A percentile compares a stretch with the other conserved stretches of the same genome.
phyloP scores from a whole-genome alignment of 1,140 invertebrate genomes.

The Acyrthosiphon pisum region DNA sequence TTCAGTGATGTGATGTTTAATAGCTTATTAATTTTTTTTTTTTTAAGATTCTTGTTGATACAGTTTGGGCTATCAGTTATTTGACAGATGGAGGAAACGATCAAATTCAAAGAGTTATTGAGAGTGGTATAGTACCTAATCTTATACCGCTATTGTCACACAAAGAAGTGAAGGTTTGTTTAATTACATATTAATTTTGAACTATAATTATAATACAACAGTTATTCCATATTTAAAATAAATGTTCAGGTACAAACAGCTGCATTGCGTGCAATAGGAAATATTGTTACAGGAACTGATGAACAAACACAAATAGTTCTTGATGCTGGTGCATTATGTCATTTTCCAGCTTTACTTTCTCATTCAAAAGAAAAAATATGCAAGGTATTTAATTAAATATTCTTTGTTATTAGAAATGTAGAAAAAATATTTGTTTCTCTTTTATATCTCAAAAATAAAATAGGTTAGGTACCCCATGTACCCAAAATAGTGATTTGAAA shows the following conservation, averaged over 20 bases:
- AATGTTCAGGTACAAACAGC: conserved; percentile 81
- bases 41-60: conserved; percentile 92
- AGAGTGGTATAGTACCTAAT: conserved; percentile 92
- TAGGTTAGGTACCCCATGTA: neutral
- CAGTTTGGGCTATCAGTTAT: conserved; percentile 99
- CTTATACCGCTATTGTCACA: conserved; percentile 94
- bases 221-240: neutral
- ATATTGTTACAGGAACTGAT: conserved; percentile 98
- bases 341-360: conserved; percentile 87
- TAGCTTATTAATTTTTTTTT: conserved; percentile 61
- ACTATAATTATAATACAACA: neutral
- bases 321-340: conserved; percentile 89
- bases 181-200: neutral
- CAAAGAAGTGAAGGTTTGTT: conserved; percentile 89
- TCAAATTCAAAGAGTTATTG: conserved; percentile 99
- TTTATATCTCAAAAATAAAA: neutral
- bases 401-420: neutral
- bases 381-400: conserved; percentile 64
- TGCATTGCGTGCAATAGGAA: conserved; percentile 94
- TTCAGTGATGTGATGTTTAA: neutral
- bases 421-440: neutral
- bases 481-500: neutral
- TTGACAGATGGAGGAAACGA: conserved; percentile 98
- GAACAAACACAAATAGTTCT: conserved; percentile 97
- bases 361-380: conserved; percentile 87